Evolutionary conservation across 2,888 invertebrate genomes (phyloP).

Genomic region (Ceriagrion tenellum): DNA sequence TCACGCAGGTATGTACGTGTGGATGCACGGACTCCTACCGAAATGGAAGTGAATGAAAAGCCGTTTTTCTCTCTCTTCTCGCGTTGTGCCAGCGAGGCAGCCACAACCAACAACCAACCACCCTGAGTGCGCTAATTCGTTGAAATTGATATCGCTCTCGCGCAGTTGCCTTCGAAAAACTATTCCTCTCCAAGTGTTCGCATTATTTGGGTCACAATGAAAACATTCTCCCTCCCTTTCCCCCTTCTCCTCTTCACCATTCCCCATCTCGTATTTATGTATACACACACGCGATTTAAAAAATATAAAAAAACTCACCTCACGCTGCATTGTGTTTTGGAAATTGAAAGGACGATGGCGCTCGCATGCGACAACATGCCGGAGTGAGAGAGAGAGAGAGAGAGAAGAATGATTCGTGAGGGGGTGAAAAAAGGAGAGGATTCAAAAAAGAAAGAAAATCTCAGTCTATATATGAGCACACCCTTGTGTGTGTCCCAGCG

Average conservation of each 20-base stretch:
- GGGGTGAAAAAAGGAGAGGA: not conserved
- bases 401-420: not conserved
- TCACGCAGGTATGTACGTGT: not conserved
- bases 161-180: not conserved
- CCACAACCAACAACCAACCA: not conserved
- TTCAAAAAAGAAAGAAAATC: not conserved
- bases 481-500: not conserved
- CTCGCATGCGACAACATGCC: not conserved
- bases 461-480: not conserved
- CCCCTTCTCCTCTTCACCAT: not conserved
- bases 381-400: not conserved
- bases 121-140: not conserved
- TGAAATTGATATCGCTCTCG: conserved; percentile 27
- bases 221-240: not conserved
- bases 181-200: not conserved
- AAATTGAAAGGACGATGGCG: not conserved
- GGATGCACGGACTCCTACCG: not conserved
- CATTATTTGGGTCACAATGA: not conserved
- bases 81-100: too few species aligned
- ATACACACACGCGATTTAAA: not conserved
- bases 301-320: not conserved
- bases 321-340: not conserved
- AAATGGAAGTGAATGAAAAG: not conserved
- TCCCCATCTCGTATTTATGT: too few species aligned
- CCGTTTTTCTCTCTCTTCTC: not conserved